These are phyloP conservation scores for Marasmarcha lunaedactyla DNA, from an alignment of 2,888 invertebrate species.

Conservation along the genomic window DNA sequence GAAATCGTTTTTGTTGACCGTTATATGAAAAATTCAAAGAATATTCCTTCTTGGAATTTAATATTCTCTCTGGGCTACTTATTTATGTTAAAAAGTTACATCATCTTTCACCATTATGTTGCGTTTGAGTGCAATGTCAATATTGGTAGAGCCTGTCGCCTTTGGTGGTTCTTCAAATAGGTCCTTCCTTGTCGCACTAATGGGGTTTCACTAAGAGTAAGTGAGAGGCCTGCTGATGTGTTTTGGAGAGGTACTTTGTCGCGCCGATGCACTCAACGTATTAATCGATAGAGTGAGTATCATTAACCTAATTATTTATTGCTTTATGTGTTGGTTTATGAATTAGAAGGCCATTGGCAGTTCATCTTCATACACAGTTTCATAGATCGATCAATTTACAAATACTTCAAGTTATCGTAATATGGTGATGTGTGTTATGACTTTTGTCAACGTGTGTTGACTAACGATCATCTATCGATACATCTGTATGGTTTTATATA, in stretches of 20 bases:
- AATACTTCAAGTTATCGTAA: too few species aligned
- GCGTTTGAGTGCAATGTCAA: constrained; percentile 1
- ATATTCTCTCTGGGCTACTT: too few species aligned
- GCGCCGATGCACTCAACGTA: constrained; percentile 27
- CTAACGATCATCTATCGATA: too few species aligned
- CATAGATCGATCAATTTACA: too few species aligned
- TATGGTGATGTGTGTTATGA: too few species aligned
- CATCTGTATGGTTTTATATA: too few species aligned
- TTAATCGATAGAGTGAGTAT: constrained; percentile 1
- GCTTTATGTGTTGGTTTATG: neutral
- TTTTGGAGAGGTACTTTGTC: constrained; percentile 36
- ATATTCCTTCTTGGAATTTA: neutral
- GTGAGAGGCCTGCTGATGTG: constrained; percentile 29
- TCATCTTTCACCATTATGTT: neutral
- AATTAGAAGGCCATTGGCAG: neutral
- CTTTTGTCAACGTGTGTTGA: too few species aligned
- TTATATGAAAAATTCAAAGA: neutral
- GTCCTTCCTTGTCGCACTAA: neutral
- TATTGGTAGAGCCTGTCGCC: neutral
- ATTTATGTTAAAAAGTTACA: neutral
- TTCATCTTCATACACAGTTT: too few species aligned
- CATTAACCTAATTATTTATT: constrained; percentile 1
- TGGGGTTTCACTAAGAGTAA: neutral
- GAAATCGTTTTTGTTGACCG: too few species aligned
- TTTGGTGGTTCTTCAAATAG: constrained; percentile 1